Percentiles rank a stretch among this genome's conserved stretches.
Evolutionary conservation across 2,797 vertebrate genomes (phyloP).

Genomic region (Epinephelus coioides): DNA sequence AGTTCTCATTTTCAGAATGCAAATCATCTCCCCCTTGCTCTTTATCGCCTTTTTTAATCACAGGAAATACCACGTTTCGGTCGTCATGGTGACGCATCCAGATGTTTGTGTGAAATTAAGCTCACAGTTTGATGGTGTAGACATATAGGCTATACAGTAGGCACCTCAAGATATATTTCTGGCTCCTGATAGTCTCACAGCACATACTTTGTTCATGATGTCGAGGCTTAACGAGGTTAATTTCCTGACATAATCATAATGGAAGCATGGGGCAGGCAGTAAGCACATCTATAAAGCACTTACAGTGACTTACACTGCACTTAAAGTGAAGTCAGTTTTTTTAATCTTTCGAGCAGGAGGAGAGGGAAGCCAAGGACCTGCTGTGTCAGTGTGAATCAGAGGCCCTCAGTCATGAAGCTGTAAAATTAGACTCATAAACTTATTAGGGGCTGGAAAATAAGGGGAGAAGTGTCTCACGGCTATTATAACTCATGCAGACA

Average conservation of each 20-base stretch:
- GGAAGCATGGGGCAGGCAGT: constrained; percentile 19
- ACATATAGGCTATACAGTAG: background rate
- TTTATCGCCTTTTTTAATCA: background rate
- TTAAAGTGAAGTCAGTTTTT: constrained; percentile 38
- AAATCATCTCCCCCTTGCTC: background rate
- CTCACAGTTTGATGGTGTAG: background rate
- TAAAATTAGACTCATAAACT: constrained; percentile 53
- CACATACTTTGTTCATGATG: constrained; percentile 7
- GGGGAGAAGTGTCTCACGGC: constrained; percentile 2
- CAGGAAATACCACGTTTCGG: constrained; percentile 34
- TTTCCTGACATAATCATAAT: constrained; percentile 37
- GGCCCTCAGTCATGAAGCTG: constrained; percentile 16
- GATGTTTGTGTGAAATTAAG: constrained; percentile 34
- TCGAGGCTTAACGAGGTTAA: background rate
- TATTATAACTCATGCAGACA: constrained; percentile 16
- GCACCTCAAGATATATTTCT: background rate
- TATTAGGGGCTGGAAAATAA: constrained; percentile 54
- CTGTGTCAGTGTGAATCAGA: constrained; percentile 53
- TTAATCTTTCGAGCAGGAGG: constrained; percentile 14
- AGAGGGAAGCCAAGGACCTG: constrained; percentile 25
- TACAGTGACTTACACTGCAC: constrained; percentile 33
- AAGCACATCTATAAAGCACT: constrained; percentile 31
- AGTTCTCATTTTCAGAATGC: background rate
- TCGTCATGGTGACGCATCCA: constrained; percentile 19
- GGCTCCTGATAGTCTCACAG: background rate